Evolutionary conservation across 2,888 invertebrate species (phyloP), one percentile per base, ranked within the genome.

Genomic region (Drosophila emarginata): DNA sequence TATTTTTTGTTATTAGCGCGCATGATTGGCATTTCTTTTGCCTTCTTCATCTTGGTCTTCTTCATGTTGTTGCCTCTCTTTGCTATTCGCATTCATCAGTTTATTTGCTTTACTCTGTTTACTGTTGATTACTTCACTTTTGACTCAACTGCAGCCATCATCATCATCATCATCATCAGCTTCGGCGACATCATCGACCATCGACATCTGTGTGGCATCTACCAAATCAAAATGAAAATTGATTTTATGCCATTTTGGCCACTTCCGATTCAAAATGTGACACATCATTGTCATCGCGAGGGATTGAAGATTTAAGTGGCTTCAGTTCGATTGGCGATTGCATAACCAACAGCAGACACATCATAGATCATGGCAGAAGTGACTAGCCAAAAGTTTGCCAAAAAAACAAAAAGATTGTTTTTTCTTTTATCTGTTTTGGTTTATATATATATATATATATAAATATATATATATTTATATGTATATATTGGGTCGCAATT

Each of bases 1-100:
- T 37, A 64, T 60, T 79, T 79, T 63, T 61, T 84, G 75, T 74
- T 82, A 85, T 85, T 82, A 82, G 77, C 78, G 87, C 87, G 82
- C 85, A 87, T 82, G 82, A 87, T 87, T 82, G 82, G 87, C 82
- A 79, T 82, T 87, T 82, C 76, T 78, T 73, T 69, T 79, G 74
- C 54, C 67, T 66, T 63, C 14, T 32, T 50, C 59, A 52, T 37
- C 7, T 18, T 45, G 23, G 40, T 61, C 52, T 37, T 26, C 37
- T 14, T 52, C 39, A 36, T 64, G 15, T 40, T 40, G 14, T 45
- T 52, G 58, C 74, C 85, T 87, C 81, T 79, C 72, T 81, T 68
- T 77, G 72, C 64, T 58, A 62, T 61, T 51, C 64, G 79, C 72
- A 45, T 45, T 75, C 77, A 76, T 73, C 79, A 68, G 76, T 84